Conservation (phyloP, 2,888 invertebrate genomes). For the Julus scanicus region DNA sequence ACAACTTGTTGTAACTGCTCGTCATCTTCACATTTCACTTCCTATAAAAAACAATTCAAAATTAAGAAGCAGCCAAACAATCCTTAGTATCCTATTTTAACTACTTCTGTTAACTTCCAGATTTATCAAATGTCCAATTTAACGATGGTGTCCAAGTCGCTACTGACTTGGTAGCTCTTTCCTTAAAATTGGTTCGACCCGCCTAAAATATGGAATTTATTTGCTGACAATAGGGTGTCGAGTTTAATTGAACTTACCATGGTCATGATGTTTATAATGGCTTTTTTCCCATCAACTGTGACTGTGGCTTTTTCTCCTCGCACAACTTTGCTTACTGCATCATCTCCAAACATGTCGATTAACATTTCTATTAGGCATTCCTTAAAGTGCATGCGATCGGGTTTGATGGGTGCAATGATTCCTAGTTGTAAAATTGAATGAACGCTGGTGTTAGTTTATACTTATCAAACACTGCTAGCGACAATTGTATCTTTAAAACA, state of each 20-base stretch:
- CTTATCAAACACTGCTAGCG: not conserved
- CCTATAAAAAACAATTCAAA: constrained; percentile 68
- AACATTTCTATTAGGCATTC: constrained; percentile 90
- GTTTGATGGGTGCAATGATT: constrained; percentile 68
- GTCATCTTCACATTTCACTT: constrained; percentile 84
- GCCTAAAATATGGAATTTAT: no score
- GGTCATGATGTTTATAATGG: constrained; percentile 83
- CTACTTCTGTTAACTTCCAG: no score
- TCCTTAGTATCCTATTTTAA: not conserved
- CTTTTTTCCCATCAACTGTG: constrained; percentile 84
- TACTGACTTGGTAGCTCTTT: no score
- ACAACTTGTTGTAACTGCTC: constrained; percentile 84
- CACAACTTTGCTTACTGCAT: constrained; percentile 91
- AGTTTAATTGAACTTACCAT: constrained; percentile 70
- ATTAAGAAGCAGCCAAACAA: not conserved
- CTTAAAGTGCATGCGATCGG: constrained; percentile 92
- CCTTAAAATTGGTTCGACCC: no score
- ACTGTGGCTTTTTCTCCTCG: constrained; percentile 89
- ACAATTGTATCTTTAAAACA: not conserved
- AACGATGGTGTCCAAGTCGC: no score
- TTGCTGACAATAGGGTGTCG: no score
- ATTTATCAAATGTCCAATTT: no score
- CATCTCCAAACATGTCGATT: constrained; percentile 95
- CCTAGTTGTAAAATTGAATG: not conserved
- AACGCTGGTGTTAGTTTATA: not conserved